These are phyloP conservation scores for Kobus ellipsiprymnus DNA, from an alignment of 2,113 vertebrate species.

Conservation along the genomic window DNA sequence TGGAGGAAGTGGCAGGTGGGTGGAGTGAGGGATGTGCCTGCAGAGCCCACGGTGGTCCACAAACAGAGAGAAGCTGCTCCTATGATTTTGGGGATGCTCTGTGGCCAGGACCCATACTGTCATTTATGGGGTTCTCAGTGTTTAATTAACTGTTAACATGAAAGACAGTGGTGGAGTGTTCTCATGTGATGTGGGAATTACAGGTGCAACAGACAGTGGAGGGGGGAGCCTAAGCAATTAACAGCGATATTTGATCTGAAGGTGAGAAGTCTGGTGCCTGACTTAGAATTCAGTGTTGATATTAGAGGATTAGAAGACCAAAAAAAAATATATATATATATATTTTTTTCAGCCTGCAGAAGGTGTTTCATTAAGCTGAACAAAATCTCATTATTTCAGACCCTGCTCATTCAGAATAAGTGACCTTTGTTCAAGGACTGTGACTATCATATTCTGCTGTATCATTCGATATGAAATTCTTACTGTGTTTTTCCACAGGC, in stretches of 20 bases:
- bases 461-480: background rate
- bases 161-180: background rate
- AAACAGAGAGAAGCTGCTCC: background rate
- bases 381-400: background rate
- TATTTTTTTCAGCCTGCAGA: background rate
- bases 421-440: background rate
- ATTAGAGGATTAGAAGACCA: background rate
- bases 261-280: background rate
- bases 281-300: background rate
- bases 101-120: accelerated
- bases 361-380: background rate
- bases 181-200: background rate
- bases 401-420: background rate
- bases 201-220: background rate
- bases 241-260: background rate
- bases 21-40: too few relatives aligned
- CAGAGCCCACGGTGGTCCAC: accelerated
- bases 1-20: background rate
- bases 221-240: background rate
- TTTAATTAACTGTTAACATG: background rate
- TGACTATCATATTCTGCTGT: background rate
- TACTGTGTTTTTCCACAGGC: background rate
- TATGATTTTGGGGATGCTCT: background rate
- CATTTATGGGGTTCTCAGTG: background rate
- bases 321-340: background rate